Evolutionary conservation across 2,797 vertebrate species (phyloP).

Genomic region (Enteromius argenteus): DNA sequence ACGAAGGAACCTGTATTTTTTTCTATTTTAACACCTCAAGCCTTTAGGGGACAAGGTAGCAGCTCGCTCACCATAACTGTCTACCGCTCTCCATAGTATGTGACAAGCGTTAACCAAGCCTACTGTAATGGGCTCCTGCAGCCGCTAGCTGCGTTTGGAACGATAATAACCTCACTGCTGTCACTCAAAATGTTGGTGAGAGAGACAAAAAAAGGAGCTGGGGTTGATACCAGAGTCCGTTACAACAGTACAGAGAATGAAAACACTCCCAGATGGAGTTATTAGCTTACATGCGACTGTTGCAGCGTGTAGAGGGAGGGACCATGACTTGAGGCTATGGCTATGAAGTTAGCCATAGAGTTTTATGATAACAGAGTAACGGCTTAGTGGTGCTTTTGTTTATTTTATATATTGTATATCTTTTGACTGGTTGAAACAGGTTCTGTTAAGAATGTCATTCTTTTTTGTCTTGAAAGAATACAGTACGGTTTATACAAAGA

Average conservation of each 20-base stretch:
- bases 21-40: slow-evolving; percentile 59
- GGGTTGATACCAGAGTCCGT: slow-evolving; percentile 35
- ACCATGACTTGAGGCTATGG: slow-evolving; percentile 17
- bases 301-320: slow-evolving; percentile 15
- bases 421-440: background rate
- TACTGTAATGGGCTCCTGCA: slow-evolving; percentile 65
- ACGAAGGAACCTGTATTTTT: slow-evolving; percentile 59
- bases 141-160: slow-evolving; percentile 56
- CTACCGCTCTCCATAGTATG: slow-evolving; percentile 49
- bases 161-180: slow-evolving; percentile 59
- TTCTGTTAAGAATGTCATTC: background rate
- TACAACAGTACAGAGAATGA: slow-evolving; percentile 31
- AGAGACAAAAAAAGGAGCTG: slow-evolving; percentile 35
- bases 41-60: slow-evolving; percentile 66
- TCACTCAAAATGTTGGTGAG: slow-evolving; percentile 53
- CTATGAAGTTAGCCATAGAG: background rate
- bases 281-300: slow-evolving; percentile 48
- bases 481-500: background rate
- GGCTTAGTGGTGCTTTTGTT: background rate
- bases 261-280: slow-evolving; percentile 50
- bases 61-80: slow-evolving; percentile 51
- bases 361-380: slow-evolving; percentile 13
- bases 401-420: background rate
- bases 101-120: slow-evolving; percentile 72
- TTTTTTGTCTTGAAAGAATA: background rate